Base-by-base conservation (phyloP, 2,888 invertebrate species). In the Phengaris arion region DNA sequence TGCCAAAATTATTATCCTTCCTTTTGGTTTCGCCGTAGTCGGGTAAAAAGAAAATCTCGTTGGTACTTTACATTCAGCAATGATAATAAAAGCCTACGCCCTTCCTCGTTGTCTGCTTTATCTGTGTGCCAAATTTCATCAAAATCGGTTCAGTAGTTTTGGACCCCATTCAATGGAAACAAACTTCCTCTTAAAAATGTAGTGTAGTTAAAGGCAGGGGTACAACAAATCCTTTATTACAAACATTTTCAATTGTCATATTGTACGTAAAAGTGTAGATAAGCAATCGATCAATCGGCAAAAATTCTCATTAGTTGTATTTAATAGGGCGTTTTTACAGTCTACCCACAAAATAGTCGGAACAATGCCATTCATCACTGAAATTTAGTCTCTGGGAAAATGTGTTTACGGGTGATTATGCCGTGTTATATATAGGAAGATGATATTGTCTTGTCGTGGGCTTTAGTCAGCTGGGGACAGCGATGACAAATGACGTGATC, bases 401-500 rank as follows among this genome's bases (percentile, higher is more conserved):
- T 48, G 0, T 0, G 0, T 0, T 15, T 78, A 80, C 59, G 76
- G 57, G 57, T 70, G 22, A 77, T 15, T 76, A 77, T 79, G 59
- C 76, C 69, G 74, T 79, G 76, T 55, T 75, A 8, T 54, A 59
- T 76, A 74, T 74, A 74, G 74, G 72, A 55, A 74, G 55, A 75
- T 76, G 76, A 76, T 76, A 78, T 85, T 86, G 86, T 69, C 75
- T 85, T 86, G 86, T 69, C 75, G 77, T 76, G 76, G 79, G 76
- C 74, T 75, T 86, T 87, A 86, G 84, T 85, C 86, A 85, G 79
- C 78, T 78, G 86, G 86, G 87, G 85, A 85, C 86, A 81, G 80
- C 84, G 88, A 89, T 90, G 92, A 92, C 91, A 91, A 92, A 93
- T 91, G 92, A 90, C 89, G 84, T 82, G 86, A 89, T 89, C 90